Evolutionary conservation across 2,888 invertebrate species (phyloP), one percentile per base, ranked within the genome.

Genomic region (Dolichomitus sp.): DNA sequence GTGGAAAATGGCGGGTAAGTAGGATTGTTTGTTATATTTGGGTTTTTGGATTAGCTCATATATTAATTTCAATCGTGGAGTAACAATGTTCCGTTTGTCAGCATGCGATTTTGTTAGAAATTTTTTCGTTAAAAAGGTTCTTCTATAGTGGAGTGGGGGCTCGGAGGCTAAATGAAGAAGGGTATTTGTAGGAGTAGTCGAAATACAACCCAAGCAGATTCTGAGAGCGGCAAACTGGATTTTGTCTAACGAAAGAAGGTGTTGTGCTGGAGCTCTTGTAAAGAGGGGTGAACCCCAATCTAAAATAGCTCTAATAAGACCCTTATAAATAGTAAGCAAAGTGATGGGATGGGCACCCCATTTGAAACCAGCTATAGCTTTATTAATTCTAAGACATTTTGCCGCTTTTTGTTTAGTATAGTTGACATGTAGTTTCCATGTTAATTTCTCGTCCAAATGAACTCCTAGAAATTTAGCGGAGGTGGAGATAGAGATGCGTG

Each of bases 141-240:
- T 70, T 23, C 57, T 70, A 23, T 23, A 14, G 1, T 54, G 11
- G 9, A 70, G 42, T 4, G 70, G 42, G 1, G 45, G 42, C 42
- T 42, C 42, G 42, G 42, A 4, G 3, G 42, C 42, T 3, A 42
- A 7, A 14, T 42, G 42, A n/a, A 57, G 57, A 0, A 70, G 42
- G 1, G 54, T n/a, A 27, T 70, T 23, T 23, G 23, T 23, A 23
- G 23, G 23, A 1, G 23, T 70, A 6, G 42, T 70, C 1, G 30
- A 45, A 6, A 72, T 61, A 19, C 72, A 61, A 0, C 50, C 61
- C 7, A 72, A 14, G n/a, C 11, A 17, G 0, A 12, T 14, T 33
- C 72, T 72, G 5, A 72, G 19, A 2, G 72, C 9, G 3, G 61
- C 19, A 48, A 9, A 72, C 45, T 61, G 72, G 4, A 61, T 33